Conservation (phyloP, 1,140 invertebrate genomes). For the Steinernema feltiae region DNA sequence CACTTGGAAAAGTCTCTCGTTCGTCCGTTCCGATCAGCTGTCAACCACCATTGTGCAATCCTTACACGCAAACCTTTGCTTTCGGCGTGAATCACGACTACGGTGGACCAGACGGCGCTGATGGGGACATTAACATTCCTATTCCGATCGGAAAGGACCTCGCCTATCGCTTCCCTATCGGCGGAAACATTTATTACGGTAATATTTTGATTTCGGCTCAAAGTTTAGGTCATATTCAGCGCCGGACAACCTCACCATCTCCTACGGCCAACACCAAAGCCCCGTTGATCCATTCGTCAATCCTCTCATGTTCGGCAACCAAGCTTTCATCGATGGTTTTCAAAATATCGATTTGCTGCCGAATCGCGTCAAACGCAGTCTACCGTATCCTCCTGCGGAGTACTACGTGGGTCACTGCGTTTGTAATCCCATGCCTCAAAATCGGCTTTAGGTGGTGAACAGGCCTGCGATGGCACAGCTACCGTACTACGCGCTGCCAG, state of each 20-base stretch:
- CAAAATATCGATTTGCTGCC: neutral
- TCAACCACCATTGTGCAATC: slow-evolving; percentile 35
- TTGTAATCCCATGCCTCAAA: too few relatives aligned
- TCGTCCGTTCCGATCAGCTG: slow-evolving; percentile 28
- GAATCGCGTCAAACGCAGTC: neutral
- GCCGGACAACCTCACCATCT: slow-evolving; percentile 33
- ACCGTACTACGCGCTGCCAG: too few relatives aligned
- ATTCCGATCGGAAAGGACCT: slow-evolving; percentile 35
- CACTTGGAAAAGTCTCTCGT: slow-evolving; percentile 29
- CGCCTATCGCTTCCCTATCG: slow-evolving; percentile 32
- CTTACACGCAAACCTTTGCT: slow-evolving; percentile 31
- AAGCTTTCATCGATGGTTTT: slow-evolving; percentile 1
- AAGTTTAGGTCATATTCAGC: slow-evolving; percentile 14
- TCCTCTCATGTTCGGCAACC: neutral
- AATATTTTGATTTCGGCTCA: neutral
- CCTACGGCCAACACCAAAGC: slow-evolving; percentile 31
- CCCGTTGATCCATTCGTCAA: slow-evolving; percentile 28
- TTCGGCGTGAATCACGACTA: slow-evolving; percentile 34
- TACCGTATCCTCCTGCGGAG: neutral
- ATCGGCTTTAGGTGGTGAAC: neutral
- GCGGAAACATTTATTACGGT: slow-evolving; percentile 38
- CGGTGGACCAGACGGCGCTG: slow-evolving; percentile 32
- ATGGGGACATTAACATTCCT: slow-evolving; percentile 36
- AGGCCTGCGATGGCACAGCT: neutral
- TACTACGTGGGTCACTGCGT: neutral